Percentiles rank a stretch among this genome's conserved stretches.
phyloP scores from a whole-genome alignment of 2,113 vertebrate species.

The Brachionichthys hirsutus region DNA sequence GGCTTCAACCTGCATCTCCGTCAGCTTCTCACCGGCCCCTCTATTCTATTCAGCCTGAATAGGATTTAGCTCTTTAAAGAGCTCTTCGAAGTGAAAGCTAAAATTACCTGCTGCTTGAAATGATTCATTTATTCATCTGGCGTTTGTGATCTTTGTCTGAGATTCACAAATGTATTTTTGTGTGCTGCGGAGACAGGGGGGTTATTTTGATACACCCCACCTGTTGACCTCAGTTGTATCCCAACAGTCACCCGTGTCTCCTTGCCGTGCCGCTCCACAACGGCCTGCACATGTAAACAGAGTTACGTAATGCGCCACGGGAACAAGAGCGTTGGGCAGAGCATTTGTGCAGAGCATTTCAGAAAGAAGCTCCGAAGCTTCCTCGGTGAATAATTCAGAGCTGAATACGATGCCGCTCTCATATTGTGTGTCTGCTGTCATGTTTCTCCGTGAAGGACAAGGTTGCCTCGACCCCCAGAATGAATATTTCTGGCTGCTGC shows the following conservation, averaged over 20 bases:
- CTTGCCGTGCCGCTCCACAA: constrained; percentile 15
- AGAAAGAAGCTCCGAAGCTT: constrained; percentile 28
- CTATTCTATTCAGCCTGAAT: constrained; percentile 41
- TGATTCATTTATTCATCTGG: too few relatives aligned
- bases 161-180: too few relatives aligned
- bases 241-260: constrained; percentile 7
- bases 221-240: constrained; percentile 22
- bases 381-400: constrained; percentile 41
- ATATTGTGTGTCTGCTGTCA: constrained; percentile 26
- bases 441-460: constrained; percentile 36
- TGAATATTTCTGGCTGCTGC: background rate
- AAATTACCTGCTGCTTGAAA: background rate
- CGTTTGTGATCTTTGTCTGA: constrained; percentile 4
- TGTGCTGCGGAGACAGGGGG: background rate
- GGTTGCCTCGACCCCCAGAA: background rate
- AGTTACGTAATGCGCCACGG: constrained; percentile 38
- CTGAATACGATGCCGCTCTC: constrained; percentile 1
- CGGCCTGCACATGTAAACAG: constrained; percentile 28
- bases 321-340: background rate
- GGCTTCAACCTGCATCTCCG: too few relatives aligned
- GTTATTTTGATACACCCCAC: background rate
- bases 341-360: constrained; percentile 27
- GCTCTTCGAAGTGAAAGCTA: constrained; percentile 20
- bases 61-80: constrained; percentile 49
- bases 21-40: too few relatives aligned